These are phyloP conservation scores for Montipora efflorescens DNA, from an alignment of 64 coral and sea anemone species.

Conservation along the genomic window DNA sequence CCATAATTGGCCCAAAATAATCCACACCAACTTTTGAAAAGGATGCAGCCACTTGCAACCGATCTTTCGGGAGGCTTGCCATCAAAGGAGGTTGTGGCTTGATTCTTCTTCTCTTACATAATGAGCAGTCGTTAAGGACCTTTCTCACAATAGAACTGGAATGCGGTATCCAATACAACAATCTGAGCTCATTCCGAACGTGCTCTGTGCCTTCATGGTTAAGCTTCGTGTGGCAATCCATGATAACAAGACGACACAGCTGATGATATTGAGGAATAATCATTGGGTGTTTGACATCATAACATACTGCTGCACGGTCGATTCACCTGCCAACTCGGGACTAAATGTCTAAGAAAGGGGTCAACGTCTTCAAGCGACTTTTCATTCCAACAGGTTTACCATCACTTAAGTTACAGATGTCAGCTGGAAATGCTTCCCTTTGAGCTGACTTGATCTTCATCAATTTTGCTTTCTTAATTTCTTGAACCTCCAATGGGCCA, in stretches of 20 bases:
- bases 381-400: neutral
- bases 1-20: no score
- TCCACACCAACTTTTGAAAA: neutral
- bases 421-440: neutral
- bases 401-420: neutral
- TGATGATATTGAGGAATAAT: neutral
- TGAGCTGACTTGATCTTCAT: neutral
- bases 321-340: slow-evolving; percentile 46
- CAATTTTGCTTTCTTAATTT: neutral
- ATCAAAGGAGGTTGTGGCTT: slow-evolving; percentile 54
- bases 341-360: neutral
- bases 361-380: neutral
- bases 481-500: no score
- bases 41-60: neutral
- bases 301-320: neutral
- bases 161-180: slow-evolving; percentile 41
- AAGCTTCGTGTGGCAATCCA: slow-evolving; percentile 18
- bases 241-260: slow-evolving; percentile 8
- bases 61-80: slow-evolving; percentile 8
- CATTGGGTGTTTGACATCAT: slow-evolving; percentile 37
- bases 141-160: neutral
- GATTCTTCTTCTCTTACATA: slow-evolving; percentile 17
- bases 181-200: neutral
- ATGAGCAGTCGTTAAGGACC: slow-evolving; percentile 25
- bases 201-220: slow-evolving; percentile 46